phyloP scores from a whole-genome alignment of 2,113 vertebrate species.

The Abramis brama region DNA sequence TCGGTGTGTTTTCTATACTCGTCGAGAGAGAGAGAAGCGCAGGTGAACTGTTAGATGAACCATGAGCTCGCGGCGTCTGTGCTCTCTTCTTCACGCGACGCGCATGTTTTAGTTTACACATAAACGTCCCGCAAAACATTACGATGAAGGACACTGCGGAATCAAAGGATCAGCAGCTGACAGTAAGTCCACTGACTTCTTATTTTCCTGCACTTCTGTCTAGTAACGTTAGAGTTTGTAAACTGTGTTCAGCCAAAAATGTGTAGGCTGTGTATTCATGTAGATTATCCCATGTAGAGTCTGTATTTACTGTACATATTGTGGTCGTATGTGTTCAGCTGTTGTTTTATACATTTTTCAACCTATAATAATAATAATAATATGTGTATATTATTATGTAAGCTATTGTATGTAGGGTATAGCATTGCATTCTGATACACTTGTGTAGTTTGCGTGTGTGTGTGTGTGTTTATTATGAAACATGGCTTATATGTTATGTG shows the following conservation, averaged over 20 bases:
- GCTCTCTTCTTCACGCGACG: conserved; percentile 47
- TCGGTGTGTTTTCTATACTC: background rate
- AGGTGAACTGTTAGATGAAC: conserved; percentile 35
- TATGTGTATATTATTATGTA: background rate
- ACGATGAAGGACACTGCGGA: conserved; percentile 77
- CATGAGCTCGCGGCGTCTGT: conserved; percentile 54
- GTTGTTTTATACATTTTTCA: background rate
- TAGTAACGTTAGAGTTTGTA: background rate
- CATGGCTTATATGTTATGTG: background rate
- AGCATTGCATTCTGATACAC: background rate
- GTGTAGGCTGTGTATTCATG: background rate
- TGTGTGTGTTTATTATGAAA: background rate
- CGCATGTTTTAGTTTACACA: background rate
- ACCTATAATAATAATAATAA: background rate
- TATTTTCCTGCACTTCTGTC: background rate
- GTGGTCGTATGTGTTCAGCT: background rate
- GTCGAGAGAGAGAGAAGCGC: background rate
- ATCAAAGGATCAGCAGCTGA: conserved; percentile 82
- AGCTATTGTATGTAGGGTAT: background rate
- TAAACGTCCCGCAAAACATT: conserved; percentile 25
- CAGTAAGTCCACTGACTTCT: conserved; percentile 65
- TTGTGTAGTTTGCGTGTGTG: background rate
- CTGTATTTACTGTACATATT: background rate
- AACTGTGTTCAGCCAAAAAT: background rate
- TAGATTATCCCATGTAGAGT: background rate